These are phyloP conservation scores for Intellagama lesueurii DNA, from an alignment of 2,797 vertebrate species.

Conservation along the genomic window DNA sequence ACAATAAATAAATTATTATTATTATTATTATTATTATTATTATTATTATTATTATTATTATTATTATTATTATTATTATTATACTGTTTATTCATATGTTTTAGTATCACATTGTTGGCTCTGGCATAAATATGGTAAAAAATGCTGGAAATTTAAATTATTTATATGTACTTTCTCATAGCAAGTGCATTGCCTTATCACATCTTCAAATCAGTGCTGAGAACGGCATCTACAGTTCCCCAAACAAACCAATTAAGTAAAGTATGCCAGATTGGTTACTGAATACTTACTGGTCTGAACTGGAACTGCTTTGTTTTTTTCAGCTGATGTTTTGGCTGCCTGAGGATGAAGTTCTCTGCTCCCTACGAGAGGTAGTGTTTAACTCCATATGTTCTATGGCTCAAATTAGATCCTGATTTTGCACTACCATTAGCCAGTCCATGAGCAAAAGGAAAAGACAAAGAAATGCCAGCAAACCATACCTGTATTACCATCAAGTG, in stretches of 20 bases:
- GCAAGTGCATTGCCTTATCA: background rate
- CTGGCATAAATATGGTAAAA: too few relatives aligned
- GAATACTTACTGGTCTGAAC: background rate
- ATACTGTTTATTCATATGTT: too few relatives aligned
- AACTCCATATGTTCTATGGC: background rate
- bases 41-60: too few relatives aligned
- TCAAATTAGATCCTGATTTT: background rate
- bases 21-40: too few relatives aligned
- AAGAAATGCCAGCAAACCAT: background rate
- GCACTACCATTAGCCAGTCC: background rate
- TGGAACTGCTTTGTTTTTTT: background rate
- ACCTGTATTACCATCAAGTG: background rate
- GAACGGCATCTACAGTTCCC: background rate
- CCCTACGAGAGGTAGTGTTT: background rate
- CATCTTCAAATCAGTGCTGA: background rate
- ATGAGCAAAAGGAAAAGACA: background rate
- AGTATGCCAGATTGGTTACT: background rate
- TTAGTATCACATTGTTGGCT: too few relatives aligned
- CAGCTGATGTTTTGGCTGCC: background rate
- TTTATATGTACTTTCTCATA: background rate
- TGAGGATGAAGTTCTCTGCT: background rate
- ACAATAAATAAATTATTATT: too few relatives aligned
- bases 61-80: too few relatives aligned
- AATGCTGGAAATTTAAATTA: too few relatives aligned
- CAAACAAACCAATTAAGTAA: background rate